A percentile compares a stretch with the other conserved stretches of the same genome.
Conservation (phyloP, 1,140 invertebrate species). For the Aphelinus atriplicis region DNA sequence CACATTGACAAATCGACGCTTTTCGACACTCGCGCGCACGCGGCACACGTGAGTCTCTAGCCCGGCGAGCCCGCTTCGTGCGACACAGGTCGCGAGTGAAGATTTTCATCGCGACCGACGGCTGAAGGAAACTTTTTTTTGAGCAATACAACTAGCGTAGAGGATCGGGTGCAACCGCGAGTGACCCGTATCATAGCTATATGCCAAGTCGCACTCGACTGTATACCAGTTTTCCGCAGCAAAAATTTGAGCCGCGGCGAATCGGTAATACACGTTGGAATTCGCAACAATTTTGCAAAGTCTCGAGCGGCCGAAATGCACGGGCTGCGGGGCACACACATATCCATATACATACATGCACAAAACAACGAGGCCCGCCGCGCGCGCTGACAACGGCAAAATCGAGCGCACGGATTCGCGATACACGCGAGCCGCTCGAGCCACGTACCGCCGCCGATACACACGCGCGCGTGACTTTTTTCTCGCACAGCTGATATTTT, state of each 20-base stretch:
- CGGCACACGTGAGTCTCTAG: not conserved
- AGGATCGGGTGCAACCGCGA: too few relatives aligned
- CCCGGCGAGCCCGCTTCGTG: not conserved
- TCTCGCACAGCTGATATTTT: constrained; percentile 3
- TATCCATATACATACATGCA: not conserved
- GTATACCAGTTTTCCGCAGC: too few relatives aligned
- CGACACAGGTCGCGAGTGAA: not conserved
- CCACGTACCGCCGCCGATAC: constrained; percentile 14
- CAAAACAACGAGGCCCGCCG: not conserved
- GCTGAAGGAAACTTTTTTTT: too few relatives aligned
- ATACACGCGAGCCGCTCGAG: not conserved
- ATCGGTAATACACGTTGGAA: too few relatives aligned
- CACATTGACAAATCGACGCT: not conserved
- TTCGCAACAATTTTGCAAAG: too few relatives aligned
- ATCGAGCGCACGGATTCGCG: constrained; percentile 6
- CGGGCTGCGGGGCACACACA: too few relatives aligned
- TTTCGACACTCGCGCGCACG: constrained; percentile 4
- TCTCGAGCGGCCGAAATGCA: too few relatives aligned
- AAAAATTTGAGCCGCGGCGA: too few relatives aligned
- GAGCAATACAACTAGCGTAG: too few relatives aligned
- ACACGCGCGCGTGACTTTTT: constrained; percentile 28
- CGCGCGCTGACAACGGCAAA: constrained; percentile 17
- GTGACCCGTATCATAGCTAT: too few relatives aligned
- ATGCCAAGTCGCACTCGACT: too few relatives aligned
- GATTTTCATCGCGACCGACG: not conserved